Base-by-base conservation (phyloP, 2,888 invertebrate species). In the Lochmaea crataegi region DNA sequence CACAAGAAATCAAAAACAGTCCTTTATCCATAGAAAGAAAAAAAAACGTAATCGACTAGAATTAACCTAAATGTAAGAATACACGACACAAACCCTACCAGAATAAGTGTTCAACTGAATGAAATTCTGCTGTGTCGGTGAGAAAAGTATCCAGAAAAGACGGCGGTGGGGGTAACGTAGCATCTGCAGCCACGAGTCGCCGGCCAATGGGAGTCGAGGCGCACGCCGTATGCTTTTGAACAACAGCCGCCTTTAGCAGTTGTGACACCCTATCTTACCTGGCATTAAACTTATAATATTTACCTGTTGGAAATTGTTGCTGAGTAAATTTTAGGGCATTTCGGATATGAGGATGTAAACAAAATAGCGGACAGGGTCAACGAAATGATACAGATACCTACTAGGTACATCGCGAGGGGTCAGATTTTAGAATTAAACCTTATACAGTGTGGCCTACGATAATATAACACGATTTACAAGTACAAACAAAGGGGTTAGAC, bases 201-300 rank as follows among this genome's bases (percentile, higher is more conserved):
- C 86, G 88, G 86, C 91, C 90, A 88, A 89, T 91, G 81, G 85
- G 88, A 86, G 86, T 85, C 84, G 87, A 87, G 79, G 87, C 90
- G 87, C 89, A 88, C 79, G 87, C 88, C 81, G 90, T 90, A 83
- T 90, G 90, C 82, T 89, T 88, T 80, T 88, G 77, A 86, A 88
- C 87, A 89, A 88, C 79, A 79, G 79, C 80, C 78, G 80, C 76
- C 75, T 69, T 63, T 48, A 79, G 83, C 84, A 84, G 85, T 83
- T 85, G 85, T 61, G 82, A 81, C 81, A 82, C 83, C 83, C 81
- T 80, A 80, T 80, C 74, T 71, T 42, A 70, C 53, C 53, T 70
- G 56, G 61, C 42, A 42, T 42, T 53, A 18, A 42, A 72, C 65
- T 64, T 82, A 78, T n/a, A n/a, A n/a, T 32, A 32, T 81, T 79